Percentiles rank a stretch among this genome's conserved stretches.
These are phyloP conservation scores for Agrilus biguttatus DNA, from an alignment of 2,888 invertebrate species.

Conservation along the genomic window DNA sequence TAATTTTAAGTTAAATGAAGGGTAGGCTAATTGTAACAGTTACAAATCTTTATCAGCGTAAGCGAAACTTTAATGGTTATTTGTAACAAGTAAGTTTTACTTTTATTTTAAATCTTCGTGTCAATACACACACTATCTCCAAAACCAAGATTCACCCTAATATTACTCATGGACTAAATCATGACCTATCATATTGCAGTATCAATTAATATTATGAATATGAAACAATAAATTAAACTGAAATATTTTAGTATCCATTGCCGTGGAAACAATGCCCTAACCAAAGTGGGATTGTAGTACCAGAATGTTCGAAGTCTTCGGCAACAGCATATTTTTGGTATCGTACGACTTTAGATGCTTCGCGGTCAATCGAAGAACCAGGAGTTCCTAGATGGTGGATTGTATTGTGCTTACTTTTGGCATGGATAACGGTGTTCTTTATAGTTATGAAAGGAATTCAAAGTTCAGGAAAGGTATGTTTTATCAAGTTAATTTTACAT, in stretches of 20 bases:
- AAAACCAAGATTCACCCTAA: too few species aligned
- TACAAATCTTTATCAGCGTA: too few species aligned
- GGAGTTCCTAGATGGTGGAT: conserved; percentile 89
- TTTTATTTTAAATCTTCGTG: too few species aligned
- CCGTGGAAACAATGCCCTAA: conserved; percentile 77
- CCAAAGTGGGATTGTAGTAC: conserved; percentile 49
- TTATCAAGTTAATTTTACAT: conserved; percentile 2
- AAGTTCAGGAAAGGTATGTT: conserved; percentile 76
- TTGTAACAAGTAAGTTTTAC: too few species aligned
- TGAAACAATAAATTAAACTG: not conserved
- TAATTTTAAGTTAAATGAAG: too few species aligned
- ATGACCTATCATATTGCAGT: too few species aligned
- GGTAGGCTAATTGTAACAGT: too few species aligned
- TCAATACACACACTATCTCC: too few species aligned
- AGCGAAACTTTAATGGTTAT: too few species aligned
- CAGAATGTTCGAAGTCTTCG: conserved; percentile 70
- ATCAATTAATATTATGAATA: too few species aligned
- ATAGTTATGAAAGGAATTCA: conserved; percentile 96
- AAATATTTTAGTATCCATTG: conserved; percentile 48
- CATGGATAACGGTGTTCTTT: conserved; percentile 86
- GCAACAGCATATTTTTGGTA: conserved; percentile 91
- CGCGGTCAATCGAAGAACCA: conserved; percentile 71
- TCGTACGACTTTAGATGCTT: conserved; percentile 73
- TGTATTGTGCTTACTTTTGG: conserved; percentile 68
- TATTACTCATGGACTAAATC: too few species aligned